Evolutionary conservation across 2,797 vertebrate genomes (phyloP), one percentile per base, ranked within the genome.

Genomic region (Enteromius mattozi): DNA sequence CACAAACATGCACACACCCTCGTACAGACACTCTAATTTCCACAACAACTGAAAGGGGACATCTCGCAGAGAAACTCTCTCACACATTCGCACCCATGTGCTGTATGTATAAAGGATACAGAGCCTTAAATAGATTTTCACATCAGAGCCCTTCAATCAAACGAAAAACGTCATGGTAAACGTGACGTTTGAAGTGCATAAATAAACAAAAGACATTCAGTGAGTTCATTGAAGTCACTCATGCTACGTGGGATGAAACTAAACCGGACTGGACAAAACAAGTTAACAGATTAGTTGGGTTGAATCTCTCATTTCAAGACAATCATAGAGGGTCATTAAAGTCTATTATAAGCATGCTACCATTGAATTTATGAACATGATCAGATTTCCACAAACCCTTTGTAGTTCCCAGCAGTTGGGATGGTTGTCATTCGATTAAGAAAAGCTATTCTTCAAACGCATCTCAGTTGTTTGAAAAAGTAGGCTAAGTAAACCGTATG

Each of bases 191-290:
- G 54, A 65, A 85, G 79, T 45, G 54, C 82, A 76, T 70, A 78
- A 80, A 37, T 37, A 70, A 82, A 85, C 75, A 82, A 87, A 81
- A 63, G 81, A 63, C 75, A 61, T 49, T 75, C 76, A 85, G 47
- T 59, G 86, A 84, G 78, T 84, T 89, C 49, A 87, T 82, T 77
- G 78, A 87, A 84, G 80, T 87, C n/a, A 65, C 71, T 78, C 30
- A 66, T 42, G 27, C 42, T 78, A 63, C 1, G 51, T 59, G 72
- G 69, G 65, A 54, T 78, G 61, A 78, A 69, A 77, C 61, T 83
- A 49, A 49, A 49, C 61, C 3, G 16, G n/a, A 54, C 47, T 78
- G 56, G 49, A 81, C 86, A 81, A 77, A 63, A 56, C 49, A 68
- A 27, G 77, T 70, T 68, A n/a, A 63, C 79, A 78, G 66, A 79